Conservation (phyloP, 2,797 vertebrate genomes). For the Arctocebus calabarensis region DNA sequence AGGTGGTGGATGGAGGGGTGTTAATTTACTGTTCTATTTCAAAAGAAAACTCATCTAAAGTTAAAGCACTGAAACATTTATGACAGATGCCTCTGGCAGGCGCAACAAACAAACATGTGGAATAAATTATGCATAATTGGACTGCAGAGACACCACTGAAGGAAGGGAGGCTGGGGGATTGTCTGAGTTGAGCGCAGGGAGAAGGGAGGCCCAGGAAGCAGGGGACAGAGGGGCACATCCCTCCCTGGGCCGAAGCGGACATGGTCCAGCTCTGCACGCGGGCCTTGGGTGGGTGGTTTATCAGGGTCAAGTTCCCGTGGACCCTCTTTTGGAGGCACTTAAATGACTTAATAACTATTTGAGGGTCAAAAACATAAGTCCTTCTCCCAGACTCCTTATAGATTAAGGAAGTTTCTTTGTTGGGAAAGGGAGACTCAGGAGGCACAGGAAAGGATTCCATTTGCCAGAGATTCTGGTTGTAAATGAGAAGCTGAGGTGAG, state of each 20-base stretch:
- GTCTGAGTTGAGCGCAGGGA: not conserved
- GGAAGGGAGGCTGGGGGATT: not conserved
- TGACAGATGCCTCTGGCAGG: constrained; percentile 67
- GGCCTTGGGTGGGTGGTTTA: not conserved
- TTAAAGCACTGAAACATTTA: constrained; percentile 80
- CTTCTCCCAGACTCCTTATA: not conserved
- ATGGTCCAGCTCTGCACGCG: not conserved
- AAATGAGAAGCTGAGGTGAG: not conserved
- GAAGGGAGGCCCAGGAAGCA: not conserved
- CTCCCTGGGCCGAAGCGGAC: not conserved
- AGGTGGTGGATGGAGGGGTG: constrained; percentile 65
- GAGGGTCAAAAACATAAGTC: not conserved
- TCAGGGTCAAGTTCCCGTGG: not conserved
- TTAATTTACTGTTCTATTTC: constrained; percentile 82
- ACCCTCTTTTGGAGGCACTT: not conserved
- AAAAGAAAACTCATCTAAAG: constrained; percentile 79
- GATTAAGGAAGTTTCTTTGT: not conserved
- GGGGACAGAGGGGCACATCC: not conserved
- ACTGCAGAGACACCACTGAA: not conserved
- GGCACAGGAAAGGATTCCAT: not conserved
- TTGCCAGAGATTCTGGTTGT: not conserved
- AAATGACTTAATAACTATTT: not conserved
- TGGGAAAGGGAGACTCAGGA: not conserved
- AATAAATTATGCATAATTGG: constrained; percentile 75
- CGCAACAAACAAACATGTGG: constrained; percentile 72